These are phyloP conservation scores for Philopedon plagiatum DNA, from an alignment of 2,888 invertebrate genomes.

Conservation along the genomic window DNA sequence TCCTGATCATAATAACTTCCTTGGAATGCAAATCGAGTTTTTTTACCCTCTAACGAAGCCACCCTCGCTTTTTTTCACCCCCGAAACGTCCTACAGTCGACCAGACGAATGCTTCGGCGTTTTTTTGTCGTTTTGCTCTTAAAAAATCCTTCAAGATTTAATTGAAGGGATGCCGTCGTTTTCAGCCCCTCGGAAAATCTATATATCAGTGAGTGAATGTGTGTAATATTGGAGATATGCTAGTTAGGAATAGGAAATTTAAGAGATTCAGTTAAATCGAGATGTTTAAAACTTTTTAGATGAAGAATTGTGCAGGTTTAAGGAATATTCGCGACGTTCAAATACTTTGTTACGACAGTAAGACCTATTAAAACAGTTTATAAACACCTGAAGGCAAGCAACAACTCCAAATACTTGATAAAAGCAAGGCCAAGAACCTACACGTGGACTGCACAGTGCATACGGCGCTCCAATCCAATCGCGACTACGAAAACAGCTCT, in stretches of 20 bases:
- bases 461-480: no score
- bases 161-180: neutral
- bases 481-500: no score
- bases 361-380: no score
- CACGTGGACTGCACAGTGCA: no score
- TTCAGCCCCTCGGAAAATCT: slow-evolving; percentile 1
- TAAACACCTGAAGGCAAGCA: no score
- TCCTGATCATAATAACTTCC: slow-evolving; percentile 33
- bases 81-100: slow-evolving; percentile 62
- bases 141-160: slow-evolving; percentile 6
- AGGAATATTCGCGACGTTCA: no score
- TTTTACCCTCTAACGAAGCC: slow-evolving; percentile 61
- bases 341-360: no score
- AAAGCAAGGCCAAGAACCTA: no score
- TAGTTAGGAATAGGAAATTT: slow-evolving; percentile 1
- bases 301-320: no score
- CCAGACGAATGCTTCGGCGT: slow-evolving; percentile 28
- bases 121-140: neutral
- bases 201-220: slow-evolving; percentile 1
- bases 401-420: no score
- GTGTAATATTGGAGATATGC: neutral
- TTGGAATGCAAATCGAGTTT: slow-evolving; percentile 54
- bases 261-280: neutral
- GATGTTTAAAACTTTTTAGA: neutral
- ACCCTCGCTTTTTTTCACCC: slow-evolving; percentile 62